Evolutionary conservation across 2,113 vertebrate genomes (phyloP).

Genomic region (Pituophis catenifer): DNA sequence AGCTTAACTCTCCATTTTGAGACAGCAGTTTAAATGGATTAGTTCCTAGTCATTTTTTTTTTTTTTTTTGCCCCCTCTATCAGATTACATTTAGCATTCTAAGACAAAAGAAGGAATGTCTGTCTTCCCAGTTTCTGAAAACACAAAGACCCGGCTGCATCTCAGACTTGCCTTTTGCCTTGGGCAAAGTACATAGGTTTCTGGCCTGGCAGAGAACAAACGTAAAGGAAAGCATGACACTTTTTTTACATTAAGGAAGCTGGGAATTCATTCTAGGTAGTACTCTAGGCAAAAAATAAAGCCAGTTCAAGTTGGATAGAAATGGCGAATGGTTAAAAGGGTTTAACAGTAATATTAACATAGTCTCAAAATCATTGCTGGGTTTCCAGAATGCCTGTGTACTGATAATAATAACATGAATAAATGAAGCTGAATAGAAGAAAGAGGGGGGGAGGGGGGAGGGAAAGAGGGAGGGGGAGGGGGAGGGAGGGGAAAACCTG

Average conservation of each 20-base stretch:
- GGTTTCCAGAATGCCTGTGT: background rate
- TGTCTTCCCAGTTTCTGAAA: background rate
- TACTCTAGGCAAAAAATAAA: background rate
- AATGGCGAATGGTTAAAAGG: background rate
- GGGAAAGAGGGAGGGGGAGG: too few species aligned
- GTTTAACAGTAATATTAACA: background rate
- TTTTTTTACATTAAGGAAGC: background rate
- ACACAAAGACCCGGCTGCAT: background rate
- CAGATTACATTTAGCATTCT: background rate
- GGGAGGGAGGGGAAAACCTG: too few species aligned
- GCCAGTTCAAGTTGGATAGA: background rate
- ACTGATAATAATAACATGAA: background rate
- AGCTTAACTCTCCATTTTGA: background rate
- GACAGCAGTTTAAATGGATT: background rate
- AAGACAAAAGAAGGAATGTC: background rate
- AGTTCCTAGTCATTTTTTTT: background rate
- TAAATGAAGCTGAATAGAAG: background rate
- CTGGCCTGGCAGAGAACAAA: background rate
- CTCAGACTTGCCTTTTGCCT: background rate
- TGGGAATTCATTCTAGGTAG: background rate
- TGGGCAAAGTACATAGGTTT: background rate
- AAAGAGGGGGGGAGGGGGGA: background rate
- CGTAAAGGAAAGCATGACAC: background rate
- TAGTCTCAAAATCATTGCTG: background rate
- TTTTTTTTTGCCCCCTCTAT: background rate